Evolutionary conservation across 1,140 invertebrate species (phyloP).

Genomic region (Condylostylus longicornis): DNA sequence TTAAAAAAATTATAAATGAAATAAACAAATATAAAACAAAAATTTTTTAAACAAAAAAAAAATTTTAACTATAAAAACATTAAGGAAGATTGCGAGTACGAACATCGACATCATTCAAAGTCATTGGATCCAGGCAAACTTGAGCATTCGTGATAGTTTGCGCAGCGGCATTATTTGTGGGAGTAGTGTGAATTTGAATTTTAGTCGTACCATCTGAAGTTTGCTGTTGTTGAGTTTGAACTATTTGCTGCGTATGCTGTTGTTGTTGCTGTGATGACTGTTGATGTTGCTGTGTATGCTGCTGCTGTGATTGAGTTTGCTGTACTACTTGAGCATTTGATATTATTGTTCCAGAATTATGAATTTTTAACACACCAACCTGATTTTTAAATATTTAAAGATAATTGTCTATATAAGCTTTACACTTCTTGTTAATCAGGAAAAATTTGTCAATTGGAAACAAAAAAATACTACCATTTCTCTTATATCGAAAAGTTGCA

Average conservation of each 20-base stretch:
- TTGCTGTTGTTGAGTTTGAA: constrained; percentile 20
- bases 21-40: constrained; percentile 11
- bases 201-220: constrained; percentile 23
- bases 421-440: no score
- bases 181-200: constrained; percentile 29
- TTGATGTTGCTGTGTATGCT: no score
- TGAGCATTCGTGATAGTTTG: constrained; percentile 44
- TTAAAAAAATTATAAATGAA: constrained; percentile 5
- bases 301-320: no score
- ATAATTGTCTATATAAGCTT: no score
- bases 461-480: no score
- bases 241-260: constrained; percentile 12
- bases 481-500: background rate
- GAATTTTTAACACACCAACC: constrained; percentile 49
- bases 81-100: constrained; percentile 27
- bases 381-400: no score
- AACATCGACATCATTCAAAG: constrained; percentile 51
- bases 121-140: constrained; percentile 57
- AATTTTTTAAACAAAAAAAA: constrained; percentile 1
- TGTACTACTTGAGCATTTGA: background rate
- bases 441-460: no score
- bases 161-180: constrained; percentile 33
- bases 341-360: constrained; percentile 14
- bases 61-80: constrained; percentile 6
- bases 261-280: constrained; percentile 6